Conservation (phyloP, 2,888 invertebrate species). For the Trachelus tabidus region DNA sequence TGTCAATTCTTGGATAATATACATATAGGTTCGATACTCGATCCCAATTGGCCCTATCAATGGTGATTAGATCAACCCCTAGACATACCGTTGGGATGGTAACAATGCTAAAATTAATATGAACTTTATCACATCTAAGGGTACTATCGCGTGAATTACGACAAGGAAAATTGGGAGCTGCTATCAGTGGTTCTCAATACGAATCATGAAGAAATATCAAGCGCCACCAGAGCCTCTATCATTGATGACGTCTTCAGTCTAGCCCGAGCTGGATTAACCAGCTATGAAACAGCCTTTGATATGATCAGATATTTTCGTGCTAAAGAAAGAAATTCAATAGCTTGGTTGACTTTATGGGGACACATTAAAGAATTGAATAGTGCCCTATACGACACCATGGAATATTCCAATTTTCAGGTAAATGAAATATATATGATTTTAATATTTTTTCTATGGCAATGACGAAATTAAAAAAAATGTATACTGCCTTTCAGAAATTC, state of each 20-base stretch:
- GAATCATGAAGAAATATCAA: conserved; percentile 60
- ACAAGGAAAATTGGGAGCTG: conserved; percentile 50
- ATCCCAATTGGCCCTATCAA: not conserved
- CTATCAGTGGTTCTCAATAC: conserved; percentile 49
- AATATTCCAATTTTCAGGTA: conserved; percentile 54
- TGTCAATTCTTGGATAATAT: not conserved
- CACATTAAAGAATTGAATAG: conserved; percentile 65
- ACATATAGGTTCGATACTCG: not conserved
- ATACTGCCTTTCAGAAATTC: conserved; percentile 42
- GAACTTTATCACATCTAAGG: conserved; percentile 39
- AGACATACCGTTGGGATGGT: not conserved
- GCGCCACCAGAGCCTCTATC: conserved; percentile 69
- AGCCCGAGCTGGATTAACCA: conserved; percentile 63
- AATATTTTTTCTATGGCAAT: not conserved
- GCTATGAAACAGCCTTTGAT: conserved; percentile 66
- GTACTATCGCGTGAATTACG: conserved; percentile 61
- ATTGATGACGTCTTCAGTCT: conserved; percentile 69
- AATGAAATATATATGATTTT: not conserved
- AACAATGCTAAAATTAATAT: not conserved
- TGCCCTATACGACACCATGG: conserved; percentile 48
- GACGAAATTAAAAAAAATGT: not conserved
- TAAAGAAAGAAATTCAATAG: conserved; percentile 67
- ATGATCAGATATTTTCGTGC: conserved; percentile 67
- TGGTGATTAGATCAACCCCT: not conserved
- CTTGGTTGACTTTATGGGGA: conserved; percentile 67